Evolutionary conservation across 2,888 invertebrate species (phyloP).

Genomic region (Drosophila lacicola): DNA sequence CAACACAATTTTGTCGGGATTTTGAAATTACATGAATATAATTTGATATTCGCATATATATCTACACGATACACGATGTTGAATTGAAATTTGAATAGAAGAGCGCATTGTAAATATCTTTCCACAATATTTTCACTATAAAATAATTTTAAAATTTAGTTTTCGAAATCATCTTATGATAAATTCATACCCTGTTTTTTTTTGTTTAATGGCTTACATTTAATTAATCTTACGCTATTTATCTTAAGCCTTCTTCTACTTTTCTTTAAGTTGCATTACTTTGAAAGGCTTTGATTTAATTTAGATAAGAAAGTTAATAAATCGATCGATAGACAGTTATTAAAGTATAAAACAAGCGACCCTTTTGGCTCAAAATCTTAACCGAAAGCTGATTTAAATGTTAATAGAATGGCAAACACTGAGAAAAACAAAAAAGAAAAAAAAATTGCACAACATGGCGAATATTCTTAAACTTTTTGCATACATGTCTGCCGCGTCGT

Average conservation of each 20-base stretch:
- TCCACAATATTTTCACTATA: too few species aligned
- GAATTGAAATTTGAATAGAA: too few species aligned
- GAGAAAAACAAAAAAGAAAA: slow-evolving; percentile 16
- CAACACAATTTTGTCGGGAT: neutral
- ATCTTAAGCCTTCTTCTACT: neutral
- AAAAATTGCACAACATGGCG: slow-evolving; percentile 38
- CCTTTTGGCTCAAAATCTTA: slow-evolving; percentile 7
- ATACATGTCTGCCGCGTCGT: neutral
- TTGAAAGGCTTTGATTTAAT: neutral
- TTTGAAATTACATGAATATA: neutral
- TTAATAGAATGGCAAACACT: slow-evolving; percentile 51
- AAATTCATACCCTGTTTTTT: too few species aligned
- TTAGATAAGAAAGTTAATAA: neutral
- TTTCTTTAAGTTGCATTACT: neutral
- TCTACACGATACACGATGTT: too few species aligned
- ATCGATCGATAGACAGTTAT: neutral
- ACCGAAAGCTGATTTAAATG: slow-evolving; percentile 59
- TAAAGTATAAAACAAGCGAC: neutral
- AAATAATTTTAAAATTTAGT: too few species aligned
- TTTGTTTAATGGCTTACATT: too few species aligned
- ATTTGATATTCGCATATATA: too few species aligned
- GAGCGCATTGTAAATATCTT: too few species aligned
- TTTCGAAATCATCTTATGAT: too few species aligned
- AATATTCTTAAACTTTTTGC: slow-evolving; percentile 49
- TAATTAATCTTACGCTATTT: too few species aligned